These are phyloP conservation scores for Dryobotodes eremita DNA, from an alignment of 2,888 invertebrate genomes.

Conservation along the genomic window DNA sequence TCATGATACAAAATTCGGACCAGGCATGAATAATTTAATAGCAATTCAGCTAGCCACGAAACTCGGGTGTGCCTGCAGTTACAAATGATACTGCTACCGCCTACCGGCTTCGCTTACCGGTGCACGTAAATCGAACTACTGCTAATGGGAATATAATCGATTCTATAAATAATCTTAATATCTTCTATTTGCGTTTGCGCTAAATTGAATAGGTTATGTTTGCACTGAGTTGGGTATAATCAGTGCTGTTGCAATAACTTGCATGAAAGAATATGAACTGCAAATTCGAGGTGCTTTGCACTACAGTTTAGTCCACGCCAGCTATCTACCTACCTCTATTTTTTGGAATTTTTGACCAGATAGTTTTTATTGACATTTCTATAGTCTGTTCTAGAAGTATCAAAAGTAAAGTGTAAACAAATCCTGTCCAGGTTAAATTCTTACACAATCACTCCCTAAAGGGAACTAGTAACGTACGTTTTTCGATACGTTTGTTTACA, in stretches of 20 bases:
- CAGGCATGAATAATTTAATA: constrained; percentile 34
- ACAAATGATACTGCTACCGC: constrained; percentile 51
- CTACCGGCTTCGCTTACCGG: constrained; percentile 43
- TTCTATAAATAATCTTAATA: constrained; percentile 37
- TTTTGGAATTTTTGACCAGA: not conserved
- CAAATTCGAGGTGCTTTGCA: too few relatives aligned
- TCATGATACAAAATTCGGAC: not conserved
- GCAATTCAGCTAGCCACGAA: constrained; percentile 22
- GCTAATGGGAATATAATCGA: constrained; percentile 51
- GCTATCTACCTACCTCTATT: not conserved
- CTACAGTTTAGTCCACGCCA: not conserved
- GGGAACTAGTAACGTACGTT: too few relatives aligned
- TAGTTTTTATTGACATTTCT: too few relatives aligned
- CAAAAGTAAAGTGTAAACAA: too few relatives aligned
- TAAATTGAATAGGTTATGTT: constrained; percentile 22
- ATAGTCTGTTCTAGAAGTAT: too few relatives aligned
- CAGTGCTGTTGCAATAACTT: not conserved
- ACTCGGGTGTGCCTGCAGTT: constrained; percentile 28
- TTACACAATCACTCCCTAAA: too few relatives aligned
- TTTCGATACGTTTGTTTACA: too few relatives aligned
- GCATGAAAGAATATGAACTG: not conserved
- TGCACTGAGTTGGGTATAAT: not conserved
- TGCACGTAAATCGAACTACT: constrained; percentile 34
- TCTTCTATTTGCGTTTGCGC: constrained; percentile 17
- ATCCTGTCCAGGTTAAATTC: too few relatives aligned